Percentiles rank a stretch among this genome's conserved stretches.
phyloP scores from a whole-genome alignment of 2,888 invertebrate species.

The Agrotis ipsilon region DNA sequence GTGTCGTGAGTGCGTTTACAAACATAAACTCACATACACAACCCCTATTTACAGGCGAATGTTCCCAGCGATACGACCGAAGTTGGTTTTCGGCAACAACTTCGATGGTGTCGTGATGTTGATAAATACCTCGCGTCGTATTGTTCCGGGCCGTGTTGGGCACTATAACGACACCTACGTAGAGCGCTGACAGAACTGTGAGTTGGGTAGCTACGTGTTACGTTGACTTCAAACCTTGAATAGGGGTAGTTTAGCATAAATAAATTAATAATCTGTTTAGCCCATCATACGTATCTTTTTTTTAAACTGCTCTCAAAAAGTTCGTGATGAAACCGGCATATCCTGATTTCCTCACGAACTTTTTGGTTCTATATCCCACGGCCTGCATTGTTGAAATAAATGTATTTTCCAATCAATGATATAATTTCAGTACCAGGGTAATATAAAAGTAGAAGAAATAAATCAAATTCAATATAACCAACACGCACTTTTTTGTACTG shows the following conservation, averaged over 20 bases:
- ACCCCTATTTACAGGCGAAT: too few relatives aligned
- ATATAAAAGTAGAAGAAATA: not conserved
- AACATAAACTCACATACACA: too few relatives aligned
- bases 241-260: too few relatives aligned
- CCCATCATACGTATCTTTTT: too few relatives aligned
- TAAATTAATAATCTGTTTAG: too few relatives aligned
- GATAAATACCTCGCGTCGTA: conserved; percentile 48
- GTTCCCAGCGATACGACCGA: not conserved
- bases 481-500: too few relatives aligned
- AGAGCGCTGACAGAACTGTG: conserved; percentile 12
- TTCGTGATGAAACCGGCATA: too few relatives aligned
- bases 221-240: not conserved
- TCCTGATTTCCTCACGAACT: too few relatives aligned
- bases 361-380: too few relatives aligned
- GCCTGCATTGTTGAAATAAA: too few relatives aligned
- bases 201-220: not conserved
- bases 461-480: not conserved
- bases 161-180: conserved; percentile 11
- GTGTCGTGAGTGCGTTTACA: too few relatives aligned
- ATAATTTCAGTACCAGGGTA: not conserved
- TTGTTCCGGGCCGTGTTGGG: conserved; percentile 45
- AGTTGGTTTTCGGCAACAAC: not conserved
- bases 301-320: too few relatives aligned
- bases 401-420: not conserved
- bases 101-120: conserved; percentile 8